Percentiles rank a stretch among this genome's conserved stretches.
Conservation (phyloP, 1,140 invertebrate species). For the Gryllus bimaculatus region DNA sequence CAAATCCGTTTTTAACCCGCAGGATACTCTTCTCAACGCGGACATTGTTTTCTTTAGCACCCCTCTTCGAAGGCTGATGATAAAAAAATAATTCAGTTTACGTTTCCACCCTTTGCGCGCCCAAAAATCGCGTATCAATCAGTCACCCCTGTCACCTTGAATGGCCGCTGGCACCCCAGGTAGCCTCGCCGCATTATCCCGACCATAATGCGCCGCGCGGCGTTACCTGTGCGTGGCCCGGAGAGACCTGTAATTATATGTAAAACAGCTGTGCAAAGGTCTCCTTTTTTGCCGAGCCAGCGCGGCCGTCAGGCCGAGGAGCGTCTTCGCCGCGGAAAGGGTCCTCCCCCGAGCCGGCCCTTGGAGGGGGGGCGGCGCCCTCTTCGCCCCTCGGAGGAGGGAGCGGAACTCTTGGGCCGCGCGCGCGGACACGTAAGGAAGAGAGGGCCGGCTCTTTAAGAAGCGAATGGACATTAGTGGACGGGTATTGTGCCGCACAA, state of each 20-base stretch:
- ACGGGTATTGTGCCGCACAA: neutral
- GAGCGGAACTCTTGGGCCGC: no score
- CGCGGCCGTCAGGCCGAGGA: neutral
- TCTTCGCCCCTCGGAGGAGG: no score
- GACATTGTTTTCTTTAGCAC: neutral
- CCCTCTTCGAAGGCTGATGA: neutral
- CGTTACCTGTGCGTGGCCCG: neutral
- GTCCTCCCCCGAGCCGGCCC: neutral
- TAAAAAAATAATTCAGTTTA: slow-evolving; percentile 2
- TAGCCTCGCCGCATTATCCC: neutral
- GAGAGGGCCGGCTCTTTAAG: neutral
- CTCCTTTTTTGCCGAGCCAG: neutral
- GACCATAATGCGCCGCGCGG: neutral
- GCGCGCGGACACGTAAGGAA: no score
- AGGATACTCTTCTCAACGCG: neutral
- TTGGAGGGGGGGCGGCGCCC: neutral
- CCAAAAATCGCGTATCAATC: neutral
- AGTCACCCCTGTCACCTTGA: neutral
- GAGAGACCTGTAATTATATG: neutral
- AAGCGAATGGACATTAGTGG: neutral
- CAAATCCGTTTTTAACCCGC: neutral
- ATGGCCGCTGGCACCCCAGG: neutral
- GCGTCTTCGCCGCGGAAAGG: neutral
- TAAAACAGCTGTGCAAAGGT: neutral
- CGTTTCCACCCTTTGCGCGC: neutral